Conservation (phyloP, 2,888 invertebrate species). For the Hirudinaria manillensis region DNA sequence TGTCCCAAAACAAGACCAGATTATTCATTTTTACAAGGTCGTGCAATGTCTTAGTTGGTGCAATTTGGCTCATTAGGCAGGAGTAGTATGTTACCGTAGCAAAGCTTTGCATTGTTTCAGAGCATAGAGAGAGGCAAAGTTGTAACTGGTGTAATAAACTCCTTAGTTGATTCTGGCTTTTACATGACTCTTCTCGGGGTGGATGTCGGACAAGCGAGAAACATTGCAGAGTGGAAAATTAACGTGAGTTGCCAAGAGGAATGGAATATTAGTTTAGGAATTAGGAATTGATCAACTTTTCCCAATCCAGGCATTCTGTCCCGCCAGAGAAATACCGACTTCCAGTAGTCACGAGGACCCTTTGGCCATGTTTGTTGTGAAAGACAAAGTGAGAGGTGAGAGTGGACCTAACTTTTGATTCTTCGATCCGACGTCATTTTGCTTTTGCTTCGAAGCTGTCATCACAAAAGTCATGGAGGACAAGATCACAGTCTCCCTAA, state of each 20-base stretch:
- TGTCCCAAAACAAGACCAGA: constrained; percentile 70
- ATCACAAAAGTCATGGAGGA: constrained; percentile 6
- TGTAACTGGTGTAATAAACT: constrained; percentile 51
- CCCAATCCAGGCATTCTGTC: constrained; percentile 46
- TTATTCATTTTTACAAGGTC: constrained; percentile 78
- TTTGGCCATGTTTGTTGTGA: constrained; percentile 47
- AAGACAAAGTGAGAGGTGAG: constrained; percentile 50
- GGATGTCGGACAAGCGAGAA: constrained; percentile 70
- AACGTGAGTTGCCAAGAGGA: constrained; percentile 62
- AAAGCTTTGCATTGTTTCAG: constrained; percentile 41
- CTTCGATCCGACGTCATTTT: neutral
- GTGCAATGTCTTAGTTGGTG: neutral
- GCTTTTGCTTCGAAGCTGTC: neutral
- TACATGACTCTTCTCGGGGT: constrained; percentile 73
- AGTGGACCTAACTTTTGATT: neutral
- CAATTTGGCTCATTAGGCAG: neutral
- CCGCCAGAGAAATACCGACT: constrained; percentile 47
- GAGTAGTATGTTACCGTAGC: too few relatives aligned
- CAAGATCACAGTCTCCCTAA: constrained; percentile 21
- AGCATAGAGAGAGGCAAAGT: constrained; percentile 52
- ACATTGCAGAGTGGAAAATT: constrained; percentile 77
- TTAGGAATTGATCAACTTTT: neutral
- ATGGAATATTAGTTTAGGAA: neutral
- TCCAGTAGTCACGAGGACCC: constrained; percentile 46
- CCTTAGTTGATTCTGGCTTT: constrained; percentile 52